A percentile compares a stretch with the other conserved stretches of the same genome.
phyloP scores from a whole-genome alignment of 2,888 invertebrate genomes.

The Ferdinandea cuprea region DNA sequence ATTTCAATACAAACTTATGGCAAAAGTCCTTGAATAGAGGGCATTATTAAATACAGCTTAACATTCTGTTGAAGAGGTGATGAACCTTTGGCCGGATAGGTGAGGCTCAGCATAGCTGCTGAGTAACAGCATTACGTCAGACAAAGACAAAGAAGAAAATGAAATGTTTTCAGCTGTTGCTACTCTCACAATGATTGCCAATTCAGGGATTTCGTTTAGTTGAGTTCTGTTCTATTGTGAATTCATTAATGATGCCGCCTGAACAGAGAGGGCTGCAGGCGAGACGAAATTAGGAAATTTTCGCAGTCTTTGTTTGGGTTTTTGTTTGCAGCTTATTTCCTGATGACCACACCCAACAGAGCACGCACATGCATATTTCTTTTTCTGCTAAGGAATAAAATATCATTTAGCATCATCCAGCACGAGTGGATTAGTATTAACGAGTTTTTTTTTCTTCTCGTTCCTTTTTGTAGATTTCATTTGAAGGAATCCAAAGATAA shows the following conservation, averaged over 20 bases:
- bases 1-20: slow-evolving; percentile 41
- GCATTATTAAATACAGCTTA: slow-evolving; percentile 27
- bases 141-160: not conserved
- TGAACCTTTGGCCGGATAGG: not conserved
- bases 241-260: slow-evolving; percentile 2
- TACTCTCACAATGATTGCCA: slow-evolving; percentile 45
- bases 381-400: not conserved
- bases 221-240: slow-evolving; percentile 12
- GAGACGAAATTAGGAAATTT: not conserved
- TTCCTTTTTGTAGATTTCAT: not conserved
- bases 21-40: slow-evolving; percentile 21
- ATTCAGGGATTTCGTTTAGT: slow-evolving; percentile 27
- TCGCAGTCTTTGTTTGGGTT: not conserved
- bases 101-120: not conserved
- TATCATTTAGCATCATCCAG: not conserved
- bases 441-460: too few relatives aligned
- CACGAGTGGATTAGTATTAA: not conserved
- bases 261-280: not conserved
- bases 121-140: slow-evolving; percentile 1
- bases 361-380: not conserved
- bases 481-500: too few relatives aligned
- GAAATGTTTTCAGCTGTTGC: slow-evolving; percentile 36
- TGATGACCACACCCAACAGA: not conserved
- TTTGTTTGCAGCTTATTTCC: not conserved
- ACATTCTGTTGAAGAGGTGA: slow-evolving; percentile 13